A percentile compares a stretch with the other conserved stretches of the same genome.
These are phyloP conservation scores for Coracias cyanogaster DNA, from an alignment of 2,797 vertebrate species.

Conservation along the genomic window DNA sequence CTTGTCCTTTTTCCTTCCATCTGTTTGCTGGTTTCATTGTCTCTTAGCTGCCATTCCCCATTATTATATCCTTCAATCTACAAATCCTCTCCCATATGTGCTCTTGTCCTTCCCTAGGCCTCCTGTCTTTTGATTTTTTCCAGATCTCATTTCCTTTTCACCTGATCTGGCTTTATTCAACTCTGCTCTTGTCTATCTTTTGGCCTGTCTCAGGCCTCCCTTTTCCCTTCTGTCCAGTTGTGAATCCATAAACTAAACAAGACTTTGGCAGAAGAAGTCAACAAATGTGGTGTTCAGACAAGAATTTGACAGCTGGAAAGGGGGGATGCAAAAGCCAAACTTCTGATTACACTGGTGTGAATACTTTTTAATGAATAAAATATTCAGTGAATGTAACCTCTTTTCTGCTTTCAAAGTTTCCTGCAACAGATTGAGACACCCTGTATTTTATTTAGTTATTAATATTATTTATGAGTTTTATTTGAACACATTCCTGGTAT, in stretches of 20 bases:
- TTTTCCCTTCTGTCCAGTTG: conserved; percentile 61
- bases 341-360: conserved; percentile 47
- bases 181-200: conserved; percentile 51
- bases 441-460: conserved; percentile 26
- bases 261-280: conserved; percentile 60
- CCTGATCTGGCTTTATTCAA: conserved; percentile 55
- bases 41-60: conserved; percentile 40
- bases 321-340: conserved; percentile 24
- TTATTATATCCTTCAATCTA: conserved; percentile 50
- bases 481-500: conserved; percentile 8
- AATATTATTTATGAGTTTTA: conserved; percentile 37
- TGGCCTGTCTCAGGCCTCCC: neutral
- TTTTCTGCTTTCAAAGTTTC: conserved; percentile 16
- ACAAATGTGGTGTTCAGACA: conserved; percentile 58
- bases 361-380: conserved; percentile 49
- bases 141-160: conserved; percentile 51
- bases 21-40: conserved; percentile 49
- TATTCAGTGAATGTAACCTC: neutral
- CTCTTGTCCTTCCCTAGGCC: conserved; percentile 35
- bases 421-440: conserved; percentile 6
- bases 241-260: conserved; percentile 66
- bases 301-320: conserved; percentile 43
- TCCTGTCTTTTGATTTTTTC: conserved; percentile 33
- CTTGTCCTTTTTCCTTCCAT: conserved; percentile 37
- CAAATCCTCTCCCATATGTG: conserved; percentile 37